Evolutionary conservation across 1,140 invertebrate species (phyloP).

Genomic region (Orchesella cincta): DNA sequence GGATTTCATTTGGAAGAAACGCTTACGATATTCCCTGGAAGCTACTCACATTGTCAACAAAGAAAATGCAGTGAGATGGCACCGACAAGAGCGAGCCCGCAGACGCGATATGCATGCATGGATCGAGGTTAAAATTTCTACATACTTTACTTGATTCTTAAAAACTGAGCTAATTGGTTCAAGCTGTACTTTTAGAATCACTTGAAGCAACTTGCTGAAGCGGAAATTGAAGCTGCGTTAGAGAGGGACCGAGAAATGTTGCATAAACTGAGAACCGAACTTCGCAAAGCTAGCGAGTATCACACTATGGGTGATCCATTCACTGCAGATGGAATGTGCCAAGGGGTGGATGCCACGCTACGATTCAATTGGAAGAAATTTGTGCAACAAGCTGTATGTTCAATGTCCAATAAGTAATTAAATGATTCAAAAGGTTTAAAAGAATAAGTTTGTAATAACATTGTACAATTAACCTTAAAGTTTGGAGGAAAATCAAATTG

Average conservation of each 20-base stretch:
- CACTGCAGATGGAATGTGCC: slow-evolving; percentile 27
- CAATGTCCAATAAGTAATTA: too few relatives aligned
- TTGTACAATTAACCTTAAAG: too few relatives aligned
- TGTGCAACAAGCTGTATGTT: background rate
- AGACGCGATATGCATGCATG: slow-evolving; percentile 30
- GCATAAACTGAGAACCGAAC: background rate
- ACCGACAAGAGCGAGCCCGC: slow-evolving; percentile 32
- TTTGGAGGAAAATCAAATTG: slow-evolving; percentile 27
- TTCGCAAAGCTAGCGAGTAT: background rate
- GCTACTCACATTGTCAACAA: slow-evolving; percentile 32
- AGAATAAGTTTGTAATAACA: background rate
- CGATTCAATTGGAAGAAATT: slow-evolving; percentile 9
- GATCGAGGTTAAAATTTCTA: slow-evolving; percentile 28
- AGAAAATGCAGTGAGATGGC: slow-evolving; percentile 36
- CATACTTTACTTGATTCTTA: slow-evolving; percentile 19
- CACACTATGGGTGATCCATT: background rate
- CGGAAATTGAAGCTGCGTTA: background rate
- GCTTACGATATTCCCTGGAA: slow-evolving; percentile 35
- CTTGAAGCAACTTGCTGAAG: background rate
- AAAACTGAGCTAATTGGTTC: background rate
- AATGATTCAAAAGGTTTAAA: too few relatives aligned
- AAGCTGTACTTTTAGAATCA: slow-evolving; percentile 7
- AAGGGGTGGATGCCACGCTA: background rate
- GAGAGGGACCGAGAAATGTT: background rate
- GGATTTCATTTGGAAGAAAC: slow-evolving; percentile 30